Evolutionary conservation across 2,797 vertebrate species (phyloP).

Genomic region (Iguana delicatissima): DNA sequence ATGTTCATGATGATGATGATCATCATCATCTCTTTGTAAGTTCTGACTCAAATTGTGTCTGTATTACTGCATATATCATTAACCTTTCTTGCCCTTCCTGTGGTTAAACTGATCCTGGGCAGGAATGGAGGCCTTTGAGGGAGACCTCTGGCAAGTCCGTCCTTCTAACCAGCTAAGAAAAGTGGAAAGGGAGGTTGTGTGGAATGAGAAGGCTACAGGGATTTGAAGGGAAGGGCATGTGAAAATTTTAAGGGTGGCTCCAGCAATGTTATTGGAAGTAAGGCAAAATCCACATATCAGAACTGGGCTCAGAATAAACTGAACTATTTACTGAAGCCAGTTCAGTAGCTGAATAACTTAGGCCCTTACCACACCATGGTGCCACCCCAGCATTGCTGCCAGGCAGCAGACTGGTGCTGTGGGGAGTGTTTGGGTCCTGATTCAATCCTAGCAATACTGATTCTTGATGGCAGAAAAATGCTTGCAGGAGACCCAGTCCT

Average conservation of each 20-base stretch:
- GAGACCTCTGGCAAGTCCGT: background rate
- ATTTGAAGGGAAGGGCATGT: background rate
- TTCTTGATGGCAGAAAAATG: background rate
- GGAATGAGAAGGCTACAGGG: background rate
- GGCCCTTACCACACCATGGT: too few species aligned
- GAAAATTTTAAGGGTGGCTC: background rate
- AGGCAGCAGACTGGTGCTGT: too few species aligned
- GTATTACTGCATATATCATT: conserved; percentile 1
- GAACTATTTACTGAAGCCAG: background rate
- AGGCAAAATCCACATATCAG: background rate
- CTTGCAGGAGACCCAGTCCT: background rate
- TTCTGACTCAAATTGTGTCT: conserved; percentile 26
- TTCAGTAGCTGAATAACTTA: background rate
- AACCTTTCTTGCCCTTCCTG: conserved; percentile 29
- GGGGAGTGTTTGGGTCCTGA: too few species aligned
- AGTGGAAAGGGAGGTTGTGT: background rate
- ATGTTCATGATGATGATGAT: background rate
- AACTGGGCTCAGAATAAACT: background rate
- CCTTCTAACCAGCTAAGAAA: too few species aligned
- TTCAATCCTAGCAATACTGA: too few species aligned
- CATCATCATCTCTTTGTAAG: background rate
- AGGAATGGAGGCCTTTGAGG: background rate
- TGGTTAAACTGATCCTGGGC: conserved; percentile 37
- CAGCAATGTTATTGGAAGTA: background rate
- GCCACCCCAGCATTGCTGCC: too few species aligned